Evolutionary conservation across 1,140 invertebrate genomes (phyloP).

Genomic region (Macrobrachium nipponense): DNA sequence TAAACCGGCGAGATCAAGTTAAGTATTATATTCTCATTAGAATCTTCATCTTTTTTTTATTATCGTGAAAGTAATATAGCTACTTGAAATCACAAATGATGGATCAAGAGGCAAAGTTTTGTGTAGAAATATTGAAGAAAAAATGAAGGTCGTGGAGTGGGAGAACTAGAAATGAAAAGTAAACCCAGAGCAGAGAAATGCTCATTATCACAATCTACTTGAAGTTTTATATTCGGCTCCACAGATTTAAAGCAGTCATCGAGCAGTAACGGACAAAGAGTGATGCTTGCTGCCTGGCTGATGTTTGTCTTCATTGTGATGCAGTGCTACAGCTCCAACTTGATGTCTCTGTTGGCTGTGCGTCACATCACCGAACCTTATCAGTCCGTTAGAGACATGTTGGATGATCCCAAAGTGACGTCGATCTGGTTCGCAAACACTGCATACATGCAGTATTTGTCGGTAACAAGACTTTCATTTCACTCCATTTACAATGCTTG

Average conservation of each 20-base stretch:
- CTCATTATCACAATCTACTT: not conserved
- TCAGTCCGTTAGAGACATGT: conserved; percentile 5
- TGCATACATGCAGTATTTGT: not conserved
- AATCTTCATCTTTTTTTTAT: no score
- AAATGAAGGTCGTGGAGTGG: no score
- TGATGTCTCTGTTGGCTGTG: conserved; percentile 14
- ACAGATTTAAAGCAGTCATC: not conserved
- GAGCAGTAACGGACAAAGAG: not conserved
- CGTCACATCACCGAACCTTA: conserved; percentile 9
- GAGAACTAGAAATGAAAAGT: no score
- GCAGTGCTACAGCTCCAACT: not conserved
- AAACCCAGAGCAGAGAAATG: no score
- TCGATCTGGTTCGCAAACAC: not conserved
- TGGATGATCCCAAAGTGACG: not conserved
- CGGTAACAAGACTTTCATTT: not conserved
- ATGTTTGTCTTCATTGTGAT: not conserved
- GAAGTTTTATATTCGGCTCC: not conserved
- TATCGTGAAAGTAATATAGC: no score
- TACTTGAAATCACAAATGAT: no score
- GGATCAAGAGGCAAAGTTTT: no score
- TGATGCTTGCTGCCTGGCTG: conserved; percentile 6
- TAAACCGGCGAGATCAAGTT: no score
- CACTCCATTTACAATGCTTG: no score
- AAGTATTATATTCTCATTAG: no score
- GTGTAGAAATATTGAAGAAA: no score